These are phyloP conservation scores for Antigone vipio DNA, from an alignment of 2,113 vertebrate species.

Conservation along the genomic window DNA sequence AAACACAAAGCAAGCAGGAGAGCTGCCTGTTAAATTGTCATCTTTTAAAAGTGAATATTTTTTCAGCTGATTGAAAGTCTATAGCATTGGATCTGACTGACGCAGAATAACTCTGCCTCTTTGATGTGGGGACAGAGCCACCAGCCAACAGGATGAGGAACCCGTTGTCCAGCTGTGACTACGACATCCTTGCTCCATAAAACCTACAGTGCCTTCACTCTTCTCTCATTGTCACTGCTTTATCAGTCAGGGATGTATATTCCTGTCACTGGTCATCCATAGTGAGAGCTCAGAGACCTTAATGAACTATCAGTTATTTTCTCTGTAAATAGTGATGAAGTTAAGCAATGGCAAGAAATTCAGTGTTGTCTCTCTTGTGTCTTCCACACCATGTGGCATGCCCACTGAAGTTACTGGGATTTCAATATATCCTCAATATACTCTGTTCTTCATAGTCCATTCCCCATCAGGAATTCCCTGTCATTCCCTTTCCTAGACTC, in stretches of 20 bases:
- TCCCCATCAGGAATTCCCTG: not conserved
- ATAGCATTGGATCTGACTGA: not conserved
- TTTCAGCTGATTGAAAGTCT: not conserved
- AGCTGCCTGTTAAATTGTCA: not conserved
- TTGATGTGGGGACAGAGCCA: not conserved
- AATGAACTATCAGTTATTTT: not conserved
- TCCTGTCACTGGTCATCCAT: not conserved
- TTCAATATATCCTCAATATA: not conserved
- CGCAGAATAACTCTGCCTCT: not conserved
- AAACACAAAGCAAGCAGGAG: not conserved
- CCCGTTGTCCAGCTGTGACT: accelerated
- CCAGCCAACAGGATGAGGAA: not conserved
- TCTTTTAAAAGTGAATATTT: not conserved
- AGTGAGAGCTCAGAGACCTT: not conserved
- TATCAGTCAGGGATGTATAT: not conserved
- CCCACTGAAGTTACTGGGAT: not conserved
- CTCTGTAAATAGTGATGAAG: not conserved
- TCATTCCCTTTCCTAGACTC: not conserved
- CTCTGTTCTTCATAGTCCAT: not conserved
- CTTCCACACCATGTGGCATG: not conserved
- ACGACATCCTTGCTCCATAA: not conserved
- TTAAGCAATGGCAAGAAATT: not conserved
- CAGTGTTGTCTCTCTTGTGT: not conserved
- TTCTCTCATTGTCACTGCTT: not conserved
- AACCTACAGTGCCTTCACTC: not conserved